Conservation (phyloP, 2,113 vertebrate genomes). For the Ochotona princeps region DNA sequence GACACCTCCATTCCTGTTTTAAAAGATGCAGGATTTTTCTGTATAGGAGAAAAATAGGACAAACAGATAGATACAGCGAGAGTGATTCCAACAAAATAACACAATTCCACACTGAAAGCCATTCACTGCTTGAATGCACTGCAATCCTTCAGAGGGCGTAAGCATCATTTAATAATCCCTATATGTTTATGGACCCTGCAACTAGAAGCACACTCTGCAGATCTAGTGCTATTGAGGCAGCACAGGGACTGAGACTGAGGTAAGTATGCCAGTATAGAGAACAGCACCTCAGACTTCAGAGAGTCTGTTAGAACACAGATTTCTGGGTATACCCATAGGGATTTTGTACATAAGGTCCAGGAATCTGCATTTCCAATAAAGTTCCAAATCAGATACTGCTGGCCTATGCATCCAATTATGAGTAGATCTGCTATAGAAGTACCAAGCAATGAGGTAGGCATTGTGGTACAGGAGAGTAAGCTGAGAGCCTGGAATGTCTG, state of each 20-base stretch:
- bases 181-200: not conserved
- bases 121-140: not conserved
- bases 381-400: not conserved
- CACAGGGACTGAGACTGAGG: not conserved
- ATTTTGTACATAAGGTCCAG: conserved; percentile 26
- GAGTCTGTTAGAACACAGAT: conserved; percentile 14
- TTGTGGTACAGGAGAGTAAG: no score
- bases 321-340: not conserved
- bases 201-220: not conserved
- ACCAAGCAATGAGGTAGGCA: not conserved
- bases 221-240: not conserved
- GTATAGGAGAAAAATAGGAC: not conserved
- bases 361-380: conserved; percentile 15
- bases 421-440: not conserved
- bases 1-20: not conserved
- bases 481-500: no score
- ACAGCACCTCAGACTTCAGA: not conserved
- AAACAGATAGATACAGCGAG: not conserved
- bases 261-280: not conserved
- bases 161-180: not conserved
- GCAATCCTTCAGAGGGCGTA: not conserved
- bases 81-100: conserved; percentile 29
- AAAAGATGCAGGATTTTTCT: conserved; percentile 36
- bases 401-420: not conserved
- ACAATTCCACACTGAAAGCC: conserved; percentile 6